Evolutionary conservation across 2,888 invertebrate genomes (phyloP), one percentile per base, ranked within the genome.

Genomic region (Drosophila subquinaria): DNA sequence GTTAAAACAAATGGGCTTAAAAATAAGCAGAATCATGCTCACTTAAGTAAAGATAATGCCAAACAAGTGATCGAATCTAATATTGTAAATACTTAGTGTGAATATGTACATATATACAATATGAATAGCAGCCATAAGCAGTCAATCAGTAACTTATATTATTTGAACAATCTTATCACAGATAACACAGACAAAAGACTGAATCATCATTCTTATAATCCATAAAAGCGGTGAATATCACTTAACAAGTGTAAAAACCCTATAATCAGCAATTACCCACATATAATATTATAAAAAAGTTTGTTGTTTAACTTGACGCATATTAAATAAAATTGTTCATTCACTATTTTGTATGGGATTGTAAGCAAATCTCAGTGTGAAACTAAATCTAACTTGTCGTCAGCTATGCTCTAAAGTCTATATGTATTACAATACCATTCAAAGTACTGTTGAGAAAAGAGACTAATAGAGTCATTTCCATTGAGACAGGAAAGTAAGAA

Each of bases 91-190:
- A 27, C 27, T 27, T 27, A 27, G 27, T 5, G 43, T 20, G 17
- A 20, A 17, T 20, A 43, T 20, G 11, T 43, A 15, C 3, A 17
- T 10, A 15, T 9, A 10, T 17, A 17, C 23, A 23, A 23, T 23
- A 5, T 17, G 1, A 9, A 17, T 4, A 10, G 17, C 17, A 42
- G 10, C 9, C 3, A 20, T 3, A 43, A 13, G 11, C 15, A 47
- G 5, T n/a, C 10, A 23, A 35, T 33, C 33, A 33, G 38, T 51
- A 9, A n/a, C 6, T 51, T 17, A 4, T 23, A 30, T 23, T 72
- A 72, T 66, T 60, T 56, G 15, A 5, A 48, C 35, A 30, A 15
- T 33, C 67, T 64, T 69, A 75, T 73, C 75, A 10, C 27, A 30
- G 38, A 27, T 63, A 63, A 51, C 51, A 38, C 2, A 17, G 35